Evolutionary conservation across 2,888 invertebrate species (phyloP).

Genomic region (Empis stercorea): DNA sequence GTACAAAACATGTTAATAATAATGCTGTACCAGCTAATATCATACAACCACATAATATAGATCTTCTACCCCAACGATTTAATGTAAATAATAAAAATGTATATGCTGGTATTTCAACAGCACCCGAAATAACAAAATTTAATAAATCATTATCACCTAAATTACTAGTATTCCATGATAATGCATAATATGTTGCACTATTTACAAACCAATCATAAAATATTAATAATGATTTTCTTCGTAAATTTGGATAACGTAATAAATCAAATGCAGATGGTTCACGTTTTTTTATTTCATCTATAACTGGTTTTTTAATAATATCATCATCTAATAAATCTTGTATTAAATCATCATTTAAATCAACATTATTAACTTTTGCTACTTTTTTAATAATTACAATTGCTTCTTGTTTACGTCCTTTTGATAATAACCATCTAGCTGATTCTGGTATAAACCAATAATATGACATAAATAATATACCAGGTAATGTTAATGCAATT

Average conservation of each 20-base stretch:
- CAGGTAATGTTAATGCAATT: slow-evolving; percentile 55
- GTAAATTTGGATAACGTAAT: slow-evolving; percentile 49
- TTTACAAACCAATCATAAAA: slow-evolving; percentile 69
- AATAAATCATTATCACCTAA: slow-evolving; percentile 57
- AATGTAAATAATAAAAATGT: slow-evolving; percentile 49
- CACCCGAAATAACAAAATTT: slow-evolving; percentile 61
- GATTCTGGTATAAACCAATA: slow-evolving; percentile 70
- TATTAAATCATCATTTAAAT: slow-evolving; percentile 41
- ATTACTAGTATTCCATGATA: slow-evolving; percentile 61
- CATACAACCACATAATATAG: slow-evolving; percentile 56
- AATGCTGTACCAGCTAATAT: slow-evolving; percentile 46
- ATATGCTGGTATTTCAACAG: slow-evolving; percentile 66
- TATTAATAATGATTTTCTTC: slow-evolving; percentile 50
- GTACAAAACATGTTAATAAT: slow-evolving; percentile 45
- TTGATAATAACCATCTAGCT: slow-evolving; percentile 54
- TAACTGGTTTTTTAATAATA: slow-evolving; percentile 10
- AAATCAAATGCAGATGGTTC: slow-evolving; percentile 44
- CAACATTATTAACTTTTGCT: slow-evolving; percentile 50
- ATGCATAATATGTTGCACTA: slow-evolving; percentile 63
- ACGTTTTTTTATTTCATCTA: slow-evolving; percentile 22
- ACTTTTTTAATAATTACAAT: slow-evolving; percentile 47
- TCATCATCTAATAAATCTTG: slow-evolving; percentile 39
- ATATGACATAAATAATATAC: slow-evolving; percentile 51
- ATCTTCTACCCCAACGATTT: slow-evolving; percentile 56
- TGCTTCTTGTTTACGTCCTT: slow-evolving; percentile 48